Evolutionary conservation across 1,140 invertebrate species (phyloP).

Genomic region (Fopius arisanus): DNA sequence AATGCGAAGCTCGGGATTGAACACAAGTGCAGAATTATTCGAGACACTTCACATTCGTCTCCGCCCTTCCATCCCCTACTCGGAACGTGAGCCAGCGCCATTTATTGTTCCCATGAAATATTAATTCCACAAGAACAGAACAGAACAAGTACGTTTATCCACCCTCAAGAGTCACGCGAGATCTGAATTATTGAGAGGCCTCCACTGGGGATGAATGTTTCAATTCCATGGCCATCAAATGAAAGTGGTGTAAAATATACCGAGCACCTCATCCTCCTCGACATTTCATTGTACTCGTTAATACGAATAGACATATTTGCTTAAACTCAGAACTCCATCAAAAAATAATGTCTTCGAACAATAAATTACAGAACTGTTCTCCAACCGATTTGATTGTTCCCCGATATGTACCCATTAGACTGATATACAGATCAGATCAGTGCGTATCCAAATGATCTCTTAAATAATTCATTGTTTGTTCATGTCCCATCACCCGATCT

Average conservation of each 20-base stretch:
- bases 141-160: not conserved
- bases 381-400: no score
- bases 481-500: no score
- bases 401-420: no score
- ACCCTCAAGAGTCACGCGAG: conserved; percentile 35
- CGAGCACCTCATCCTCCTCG: conserved; percentile 29
- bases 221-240: conserved; percentile 40
- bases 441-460: no score
- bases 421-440: no score
- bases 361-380: no score
- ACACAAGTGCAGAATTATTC: not conserved
- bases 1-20: no score
- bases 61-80: not conserved
- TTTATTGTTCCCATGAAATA: conserved; percentile 34
- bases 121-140: conserved; percentile 24
- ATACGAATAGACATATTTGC: no score
- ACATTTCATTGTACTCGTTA: conserved; percentile 5
- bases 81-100: conserved; percentile 17
- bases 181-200: conserved; percentile 37
- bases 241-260: conserved; percentile 36
- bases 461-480: no score
- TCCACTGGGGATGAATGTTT: conserved; percentile 35
- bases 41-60: not conserved
- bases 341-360: no score
- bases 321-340: no score